Percentiles rank a stretch among this genome's conserved stretches.
These are phyloP conservation scores for Chromobotia macracanthus DNA, from an alignment of 2,797 vertebrate genomes.

Conservation along the genomic window DNA sequence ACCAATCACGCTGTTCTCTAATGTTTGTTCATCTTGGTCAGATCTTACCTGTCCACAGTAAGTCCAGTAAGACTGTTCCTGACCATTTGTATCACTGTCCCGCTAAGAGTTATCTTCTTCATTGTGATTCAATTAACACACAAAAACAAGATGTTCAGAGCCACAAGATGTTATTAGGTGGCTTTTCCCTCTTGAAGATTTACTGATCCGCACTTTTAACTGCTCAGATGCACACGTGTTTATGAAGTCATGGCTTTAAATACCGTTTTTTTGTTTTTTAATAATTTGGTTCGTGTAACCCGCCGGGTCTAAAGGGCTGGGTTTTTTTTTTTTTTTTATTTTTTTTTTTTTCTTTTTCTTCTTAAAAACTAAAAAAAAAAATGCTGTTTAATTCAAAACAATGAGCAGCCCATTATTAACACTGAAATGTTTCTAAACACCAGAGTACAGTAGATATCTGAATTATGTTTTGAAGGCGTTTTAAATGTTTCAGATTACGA, in stretches of 20 bases:
- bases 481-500: constrained; percentile 63
- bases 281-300: background rate
- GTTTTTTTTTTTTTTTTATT: no score
- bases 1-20: no score
- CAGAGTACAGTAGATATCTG: constrained; percentile 64
- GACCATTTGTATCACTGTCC: background rate
- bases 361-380: no score
- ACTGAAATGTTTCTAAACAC: constrained; percentile 58
- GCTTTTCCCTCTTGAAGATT: background rate
- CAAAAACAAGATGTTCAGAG: background rate
- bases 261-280: background rate
- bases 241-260: constrained; percentile 1
- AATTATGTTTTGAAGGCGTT: constrained; percentile 72
- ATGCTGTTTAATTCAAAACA: constrained; percentile 1
- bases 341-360: no score
- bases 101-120: background rate
- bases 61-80: background rate
- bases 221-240: background rate
- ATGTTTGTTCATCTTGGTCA: background rate
- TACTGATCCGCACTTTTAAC: constrained; percentile 4
- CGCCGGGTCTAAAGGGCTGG: no score
- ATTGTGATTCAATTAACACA: background rate
- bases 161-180: background rate
- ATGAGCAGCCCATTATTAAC: constrained; percentile 57
- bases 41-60: background rate